A percentile compares a stretch with the other conserved stretches of the same genome.
Conservation (phyloP, 2,888 invertebrate genomes). For the Pycnomerus fuliginosus region DNA sequence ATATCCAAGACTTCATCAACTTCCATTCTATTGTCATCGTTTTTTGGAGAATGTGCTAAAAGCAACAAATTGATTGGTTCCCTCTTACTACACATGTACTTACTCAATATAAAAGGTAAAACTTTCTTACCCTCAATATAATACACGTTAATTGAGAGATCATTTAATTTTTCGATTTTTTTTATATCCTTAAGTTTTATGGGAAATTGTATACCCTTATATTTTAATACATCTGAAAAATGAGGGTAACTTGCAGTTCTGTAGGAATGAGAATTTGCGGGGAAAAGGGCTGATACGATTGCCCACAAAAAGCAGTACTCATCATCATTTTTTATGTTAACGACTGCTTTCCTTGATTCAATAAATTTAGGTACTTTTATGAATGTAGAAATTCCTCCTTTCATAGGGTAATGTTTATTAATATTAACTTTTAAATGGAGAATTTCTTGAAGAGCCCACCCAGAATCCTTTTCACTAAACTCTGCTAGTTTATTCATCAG, state of each 20-base stretch:
- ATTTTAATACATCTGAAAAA: conserved; percentile 28
- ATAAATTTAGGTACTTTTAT: conserved; percentile 30
- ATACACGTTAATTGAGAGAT: conserved; percentile 33
- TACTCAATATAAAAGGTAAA: conserved; percentile 8
- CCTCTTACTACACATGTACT: conserved; percentile 12
- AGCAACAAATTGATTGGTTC: conserved; percentile 25
- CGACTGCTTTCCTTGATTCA: conserved; percentile 25
- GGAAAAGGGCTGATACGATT: conserved; percentile 30
- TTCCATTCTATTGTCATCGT: too few species aligned
- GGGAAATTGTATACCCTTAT: conserved; percentile 32
- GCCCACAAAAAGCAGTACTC: conserved; percentile 34
- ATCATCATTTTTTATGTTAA: conserved; percentile 38
- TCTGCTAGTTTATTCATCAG: conserved; percentile 29
- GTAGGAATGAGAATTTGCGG: conserved; percentile 18
- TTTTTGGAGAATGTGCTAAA: conserved; percentile 8
- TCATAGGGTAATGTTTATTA: conserved; percentile 29
- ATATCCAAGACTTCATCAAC: too few species aligned
- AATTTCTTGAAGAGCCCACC: too few species aligned
- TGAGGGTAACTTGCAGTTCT: conserved; percentile 29
- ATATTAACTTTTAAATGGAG: too few species aligned
- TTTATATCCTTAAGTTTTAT: too few species aligned
- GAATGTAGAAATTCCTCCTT: conserved; percentile 28
- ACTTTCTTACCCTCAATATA: too few species aligned
- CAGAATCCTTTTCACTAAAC: too few species aligned
- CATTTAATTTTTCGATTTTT: conserved; percentile 34